These are phyloP conservation scores for Rynchops niger DNA, from an alignment of 2,113 vertebrate genomes.

Conservation along the genomic window DNA sequence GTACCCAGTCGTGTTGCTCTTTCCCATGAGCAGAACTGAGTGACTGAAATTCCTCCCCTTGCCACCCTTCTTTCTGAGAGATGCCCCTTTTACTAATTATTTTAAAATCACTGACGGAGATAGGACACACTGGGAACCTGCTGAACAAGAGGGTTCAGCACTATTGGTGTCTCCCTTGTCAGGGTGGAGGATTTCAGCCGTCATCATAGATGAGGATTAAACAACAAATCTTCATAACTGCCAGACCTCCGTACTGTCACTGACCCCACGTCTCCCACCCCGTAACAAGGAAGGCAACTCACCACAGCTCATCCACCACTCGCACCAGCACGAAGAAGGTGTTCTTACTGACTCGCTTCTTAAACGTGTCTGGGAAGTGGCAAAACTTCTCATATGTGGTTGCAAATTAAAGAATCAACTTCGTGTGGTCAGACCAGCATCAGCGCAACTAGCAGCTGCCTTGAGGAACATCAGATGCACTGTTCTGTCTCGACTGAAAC, in stretches of 20 bases:
- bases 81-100: not conserved
- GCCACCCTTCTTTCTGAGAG: not conserved
- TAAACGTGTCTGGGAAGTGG: slow-evolving; percentile 93
- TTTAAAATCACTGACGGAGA: not conserved
- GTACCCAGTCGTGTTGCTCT: rapidly evolving
- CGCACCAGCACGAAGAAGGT: slow-evolving; percentile 97
- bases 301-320: slow-evolving; percentile 98
- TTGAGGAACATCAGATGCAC: not conserved
- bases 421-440: not conserved
- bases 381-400: slow-evolving; percentile 92
- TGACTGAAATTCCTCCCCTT: not conserved
- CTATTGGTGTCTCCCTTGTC: rapidly evolving
- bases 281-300: slow-evolving; percentile 52
- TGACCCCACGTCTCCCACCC: not conserved
- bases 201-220: not conserved
- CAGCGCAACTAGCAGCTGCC: not conserved
- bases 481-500: not conserved
- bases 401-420: slow-evolving; percentile 79
- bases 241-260: not conserved
- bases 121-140: not conserved
- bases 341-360: slow-evolving; percentile 98
- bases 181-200: not conserved
- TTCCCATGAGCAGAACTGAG: not conserved
- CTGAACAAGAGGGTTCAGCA: not conserved
- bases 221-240: rapidly evolving